Evolutionary conservation across 2,113 vertebrate genomes (phyloP).

Genomic region (Kryptolebias marmoratus): DNA sequence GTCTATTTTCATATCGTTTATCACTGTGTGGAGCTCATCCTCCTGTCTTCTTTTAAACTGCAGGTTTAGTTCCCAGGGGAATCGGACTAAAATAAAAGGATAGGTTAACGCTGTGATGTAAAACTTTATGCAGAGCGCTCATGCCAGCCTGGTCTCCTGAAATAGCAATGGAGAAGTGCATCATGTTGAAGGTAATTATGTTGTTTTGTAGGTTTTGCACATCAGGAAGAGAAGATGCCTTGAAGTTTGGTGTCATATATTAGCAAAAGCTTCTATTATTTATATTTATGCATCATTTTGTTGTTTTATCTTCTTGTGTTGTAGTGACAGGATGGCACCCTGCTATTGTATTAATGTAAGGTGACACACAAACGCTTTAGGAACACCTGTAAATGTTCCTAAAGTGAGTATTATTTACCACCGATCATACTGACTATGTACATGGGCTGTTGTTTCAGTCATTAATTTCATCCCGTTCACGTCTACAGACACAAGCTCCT

Average conservation of each 20-base stretch:
- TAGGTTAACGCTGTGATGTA: conserved; percentile 30
- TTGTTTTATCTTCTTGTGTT: background rate
- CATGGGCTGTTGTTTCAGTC: conserved; percentile 39
- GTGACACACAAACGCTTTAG: background rate
- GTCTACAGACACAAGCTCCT: conserved; percentile 6
- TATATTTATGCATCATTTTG: background rate
- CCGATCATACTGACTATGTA: conserved; percentile 7
- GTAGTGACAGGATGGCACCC: background rate
- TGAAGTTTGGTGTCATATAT: background rate
- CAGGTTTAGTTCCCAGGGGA: conserved; percentile 29
- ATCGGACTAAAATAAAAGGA: conserved; percentile 19
- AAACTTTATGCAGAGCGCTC: conserved; percentile 12
- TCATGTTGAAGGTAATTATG: background rate
- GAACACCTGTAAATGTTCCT: background rate
- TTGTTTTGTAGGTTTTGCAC: background rate
- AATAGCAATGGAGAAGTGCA: background rate
- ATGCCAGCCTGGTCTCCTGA: background rate
- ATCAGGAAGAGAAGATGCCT: background rate
- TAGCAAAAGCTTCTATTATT: background rate
- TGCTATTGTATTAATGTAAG: background rate
- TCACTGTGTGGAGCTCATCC: background rate
- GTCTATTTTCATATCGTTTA: background rate
- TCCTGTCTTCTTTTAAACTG: conserved; percentile 19
- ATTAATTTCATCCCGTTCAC: conserved; percentile 6
- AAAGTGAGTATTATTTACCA: background rate